phyloP scores from a whole-genome alignment of 1,140 invertebrate species.

The Acromyrmex echinatior region DNA sequence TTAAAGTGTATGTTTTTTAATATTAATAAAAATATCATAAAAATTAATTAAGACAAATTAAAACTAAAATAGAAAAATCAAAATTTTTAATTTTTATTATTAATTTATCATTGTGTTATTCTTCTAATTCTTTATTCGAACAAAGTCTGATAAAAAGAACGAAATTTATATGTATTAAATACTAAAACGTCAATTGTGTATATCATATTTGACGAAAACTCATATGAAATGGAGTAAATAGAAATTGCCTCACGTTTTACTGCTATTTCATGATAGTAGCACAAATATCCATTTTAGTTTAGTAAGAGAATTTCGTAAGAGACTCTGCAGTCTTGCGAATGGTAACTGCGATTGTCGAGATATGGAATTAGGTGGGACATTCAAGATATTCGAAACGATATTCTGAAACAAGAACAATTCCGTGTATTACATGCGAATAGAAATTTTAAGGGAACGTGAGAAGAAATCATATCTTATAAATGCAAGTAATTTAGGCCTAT shows the following conservation, averaged over 20 bases:
- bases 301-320: conserved; percentile 38
- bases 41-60: conserved; percentile 2
- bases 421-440: conserved; percentile 46
- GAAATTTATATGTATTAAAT: too few species aligned
- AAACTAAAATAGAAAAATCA: not conserved
- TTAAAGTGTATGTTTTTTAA: not conserved
- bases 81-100: not conserved
- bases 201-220: not conserved
- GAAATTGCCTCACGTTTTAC: conserved; percentile 13
- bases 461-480: conserved; percentile 10
- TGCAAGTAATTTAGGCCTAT: not conserved
- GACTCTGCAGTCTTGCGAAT: conserved; percentile 31
- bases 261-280: conserved; percentile 23
- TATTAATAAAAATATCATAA: not conserved
- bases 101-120: not conserved
- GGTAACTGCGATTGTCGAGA: conserved; percentile 50
- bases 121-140: not conserved
- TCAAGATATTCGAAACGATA: conserved; percentile 1
- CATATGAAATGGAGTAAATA: conserved; percentile 25
- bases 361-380: conserved; percentile 50
- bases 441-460: conserved; percentile 57
- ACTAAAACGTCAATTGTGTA: not conserved
- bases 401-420: conserved; percentile 49
- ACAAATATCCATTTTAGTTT: conserved; percentile 48
- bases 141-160: not conserved